Evolutionary conservation across 2,888 invertebrate species (phyloP).

Genomic region (Monoplex corrugatus): DNA sequence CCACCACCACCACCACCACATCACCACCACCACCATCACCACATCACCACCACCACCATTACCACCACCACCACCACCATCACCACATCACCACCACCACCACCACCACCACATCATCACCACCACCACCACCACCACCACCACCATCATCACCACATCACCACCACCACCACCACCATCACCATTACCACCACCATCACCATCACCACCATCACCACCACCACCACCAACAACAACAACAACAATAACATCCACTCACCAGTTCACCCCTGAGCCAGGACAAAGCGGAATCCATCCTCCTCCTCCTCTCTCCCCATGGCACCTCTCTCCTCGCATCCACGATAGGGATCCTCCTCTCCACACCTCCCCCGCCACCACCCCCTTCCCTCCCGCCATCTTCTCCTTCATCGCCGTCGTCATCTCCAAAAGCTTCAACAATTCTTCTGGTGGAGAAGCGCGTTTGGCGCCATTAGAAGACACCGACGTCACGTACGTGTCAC

Average conservation of each 20-base stretch:
- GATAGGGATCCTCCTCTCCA: background rate
- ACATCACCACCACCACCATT: too few species aligned
- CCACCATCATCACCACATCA: too few species aligned
- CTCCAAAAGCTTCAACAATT: constrained; percentile 11
- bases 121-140: too few species aligned
- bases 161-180: constrained; percentile 18
- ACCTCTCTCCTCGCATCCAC: constrained; percentile 41
- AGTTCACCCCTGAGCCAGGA: constrained; percentile 55
- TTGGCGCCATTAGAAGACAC: background rate
- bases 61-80: too few species aligned
- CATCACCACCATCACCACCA: constrained; percentile 43
- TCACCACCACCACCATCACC: too few species aligned
- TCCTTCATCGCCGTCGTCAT: background rate
- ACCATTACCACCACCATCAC: constrained; percentile 33
- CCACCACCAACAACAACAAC: constrained; percentile 27
- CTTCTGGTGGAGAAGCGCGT: background rate
- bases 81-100: too few species aligned
- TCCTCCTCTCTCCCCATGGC: constrained; percentile 60
- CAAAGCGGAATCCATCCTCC: constrained; percentile 66
- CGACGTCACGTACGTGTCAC: background rate
- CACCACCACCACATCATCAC: too few species aligned
- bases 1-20: too few species aligned
- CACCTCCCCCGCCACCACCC: background rate
- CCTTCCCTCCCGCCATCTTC: background rate
- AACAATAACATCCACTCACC: constrained; percentile 42